Percentiles rank a stretch among this genome's conserved stretches.
phyloP scores from a whole-genome alignment of 2,888 invertebrate genomes.

The Athalia circularis region DNA sequence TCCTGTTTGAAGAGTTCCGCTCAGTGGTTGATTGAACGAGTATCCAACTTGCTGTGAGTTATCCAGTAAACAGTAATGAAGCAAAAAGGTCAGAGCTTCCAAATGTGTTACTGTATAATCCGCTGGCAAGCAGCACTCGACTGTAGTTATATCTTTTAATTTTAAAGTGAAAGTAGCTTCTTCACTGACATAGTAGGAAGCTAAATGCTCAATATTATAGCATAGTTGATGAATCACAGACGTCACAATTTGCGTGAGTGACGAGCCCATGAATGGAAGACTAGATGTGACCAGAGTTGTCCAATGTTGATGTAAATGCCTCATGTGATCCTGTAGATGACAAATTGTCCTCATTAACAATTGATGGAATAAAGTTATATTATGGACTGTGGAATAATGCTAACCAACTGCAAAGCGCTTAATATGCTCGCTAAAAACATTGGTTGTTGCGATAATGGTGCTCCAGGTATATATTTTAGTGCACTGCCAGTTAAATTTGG shows the following conservation, averaged over 20 bases:
- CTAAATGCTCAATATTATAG: constrained; percentile 82
- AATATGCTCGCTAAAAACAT: constrained; percentile 89
- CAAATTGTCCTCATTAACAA: constrained; percentile 1
- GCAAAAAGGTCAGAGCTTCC: constrained; percentile 85
- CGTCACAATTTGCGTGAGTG: constrained; percentile 85
- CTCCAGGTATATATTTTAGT: constrained; percentile 80
- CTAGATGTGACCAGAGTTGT: constrained; percentile 87
- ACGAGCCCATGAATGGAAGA: constrained; percentile 86
- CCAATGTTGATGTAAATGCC: constrained; percentile 89
- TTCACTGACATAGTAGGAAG: constrained; percentile 69
- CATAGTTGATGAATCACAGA: constrained; percentile 88
- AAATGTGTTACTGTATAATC: constrained; percentile 87
- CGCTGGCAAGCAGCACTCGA: constrained; percentile 79
- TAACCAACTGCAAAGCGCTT: constrained; percentile 81
- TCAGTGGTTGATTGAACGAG: constrained; percentile 77
- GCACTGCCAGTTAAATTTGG: constrained; percentile 66
- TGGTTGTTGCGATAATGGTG: constrained; percentile 85
- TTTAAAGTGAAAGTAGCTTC: constrained; percentile 58
- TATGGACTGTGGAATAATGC: constrained; percentile 6
- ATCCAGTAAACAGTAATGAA: constrained; percentile 88
- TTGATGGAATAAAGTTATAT: constrained; percentile 43
- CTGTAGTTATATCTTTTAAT: constrained; percentile 64
- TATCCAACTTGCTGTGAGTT: constrained; percentile 78
- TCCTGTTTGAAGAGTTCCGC: constrained; percentile 75
- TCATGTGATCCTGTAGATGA: constrained; percentile 77